Evolutionary conservation across 2,113 vertebrate species (phyloP).

Genomic region (Pygoscelis antarcticus): DNA sequence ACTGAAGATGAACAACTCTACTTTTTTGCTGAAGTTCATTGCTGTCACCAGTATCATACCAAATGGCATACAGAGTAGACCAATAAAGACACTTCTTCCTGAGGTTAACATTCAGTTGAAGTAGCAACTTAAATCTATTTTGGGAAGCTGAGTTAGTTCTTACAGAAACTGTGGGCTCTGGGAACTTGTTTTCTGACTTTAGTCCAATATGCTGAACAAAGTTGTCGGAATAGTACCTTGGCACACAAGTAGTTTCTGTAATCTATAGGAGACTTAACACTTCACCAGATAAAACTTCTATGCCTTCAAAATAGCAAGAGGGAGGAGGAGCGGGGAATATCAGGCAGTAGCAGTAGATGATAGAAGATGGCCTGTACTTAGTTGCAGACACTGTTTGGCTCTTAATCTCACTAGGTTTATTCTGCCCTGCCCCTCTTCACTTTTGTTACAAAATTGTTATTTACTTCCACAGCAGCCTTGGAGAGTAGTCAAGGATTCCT

Average conservation of each 20-base stretch:
- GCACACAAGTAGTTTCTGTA: not conserved
- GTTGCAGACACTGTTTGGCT: not conserved
- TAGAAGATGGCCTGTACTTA: not conserved
- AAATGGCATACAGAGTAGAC: not conserved
- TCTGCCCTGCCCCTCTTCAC: not conserved
- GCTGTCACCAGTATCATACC: not conserved
- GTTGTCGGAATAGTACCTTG: not conserved
- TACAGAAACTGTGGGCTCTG: not conserved
- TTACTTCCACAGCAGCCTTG: not conserved
- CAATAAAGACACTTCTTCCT: not conserved
- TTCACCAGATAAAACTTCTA: not conserved
- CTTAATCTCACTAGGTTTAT: not conserved
- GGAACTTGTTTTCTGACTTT: not conserved
- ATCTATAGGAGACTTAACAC: not conserved
- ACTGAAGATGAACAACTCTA: not conserved
- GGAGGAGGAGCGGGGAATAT: not conserved
- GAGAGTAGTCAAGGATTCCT: not conserved
- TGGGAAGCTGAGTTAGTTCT: not conserved
- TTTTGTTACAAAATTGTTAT: not conserved
- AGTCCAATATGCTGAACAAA: not conserved
- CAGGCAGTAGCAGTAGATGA: not conserved
- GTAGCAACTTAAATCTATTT: not conserved
- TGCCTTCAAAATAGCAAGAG: not conserved
- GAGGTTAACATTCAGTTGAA: not conserved
- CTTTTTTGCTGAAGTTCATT: not conserved